A percentile compares a stretch with the other conserved stretches of the same genome.
These are phyloP conservation scores for Probaryconus sp. DNA, from an alignment of 1,140 invertebrate genomes.

Conservation along the genomic window DNA sequence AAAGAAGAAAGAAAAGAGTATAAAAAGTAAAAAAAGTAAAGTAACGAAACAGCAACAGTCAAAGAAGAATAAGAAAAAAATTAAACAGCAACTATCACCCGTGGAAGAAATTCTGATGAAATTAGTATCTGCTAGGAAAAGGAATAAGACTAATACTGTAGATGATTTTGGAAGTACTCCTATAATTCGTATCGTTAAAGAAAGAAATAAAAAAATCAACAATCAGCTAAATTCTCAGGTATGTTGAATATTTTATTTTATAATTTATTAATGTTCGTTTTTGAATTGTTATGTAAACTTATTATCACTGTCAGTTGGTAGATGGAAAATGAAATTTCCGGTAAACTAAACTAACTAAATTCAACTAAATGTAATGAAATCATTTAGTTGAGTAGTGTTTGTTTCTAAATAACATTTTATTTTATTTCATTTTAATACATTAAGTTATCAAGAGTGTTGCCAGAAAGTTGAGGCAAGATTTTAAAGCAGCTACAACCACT, in stretches of 20 bases:
- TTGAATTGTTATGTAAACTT: too few species aligned
- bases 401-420: too few species aligned
- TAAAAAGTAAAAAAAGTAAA: conserved; percentile 19
- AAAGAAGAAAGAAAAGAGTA: conserved; percentile 20
- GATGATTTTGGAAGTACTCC: conserved; percentile 18
- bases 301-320: too few species aligned
- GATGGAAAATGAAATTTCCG: too few species aligned
- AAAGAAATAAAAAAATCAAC: conserved; percentile 43
- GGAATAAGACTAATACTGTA: not conserved
- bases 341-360: too few species aligned
- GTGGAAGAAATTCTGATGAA: conserved; percentile 18
- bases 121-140: conserved; percentile 12
- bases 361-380: too few species aligned
- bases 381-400: too few species aligned
- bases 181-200: conserved; percentile 49
- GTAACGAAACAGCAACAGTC: conserved; percentile 40
- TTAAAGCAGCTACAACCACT: too few species aligned
- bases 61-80: not conserved
- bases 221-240: conserved; percentile 6
- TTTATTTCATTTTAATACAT: too few species aligned
- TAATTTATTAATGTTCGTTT: not conserved
- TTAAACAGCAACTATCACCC: not conserved
- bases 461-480: too few species aligned
- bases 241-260: not conserved
- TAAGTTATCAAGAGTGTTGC: too few species aligned